Percentiles rank a stretch among this genome's conserved stretches.
These are phyloP conservation scores for Tholera decimalis DNA, from an alignment of 2,888 invertebrate species.

Conservation along the genomic window DNA sequence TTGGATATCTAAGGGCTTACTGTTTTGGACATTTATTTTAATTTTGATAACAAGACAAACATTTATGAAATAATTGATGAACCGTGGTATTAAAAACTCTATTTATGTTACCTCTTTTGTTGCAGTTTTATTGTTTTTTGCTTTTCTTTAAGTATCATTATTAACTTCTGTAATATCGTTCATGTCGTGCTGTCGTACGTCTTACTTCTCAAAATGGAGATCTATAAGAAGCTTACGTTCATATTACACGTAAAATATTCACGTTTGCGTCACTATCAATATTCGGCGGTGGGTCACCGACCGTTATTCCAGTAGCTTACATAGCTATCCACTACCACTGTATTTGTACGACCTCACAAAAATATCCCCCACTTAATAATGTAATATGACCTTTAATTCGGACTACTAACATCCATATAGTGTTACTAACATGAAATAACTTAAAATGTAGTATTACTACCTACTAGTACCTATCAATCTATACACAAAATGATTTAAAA, in stretches of 20 bases:
- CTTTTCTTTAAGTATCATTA: neutral
- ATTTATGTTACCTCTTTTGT: neutral
- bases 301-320: constrained; percentile 65
- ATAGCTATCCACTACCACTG: constrained; percentile 39
- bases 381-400: too few relatives aligned
- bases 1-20: neutral
- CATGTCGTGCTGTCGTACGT: neutral
- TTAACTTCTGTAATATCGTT: neutral
- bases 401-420: too few relatives aligned
- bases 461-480: too few relatives aligned
- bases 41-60: neutral
- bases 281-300: constrained; percentile 64
- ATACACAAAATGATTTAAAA: too few relatives aligned
- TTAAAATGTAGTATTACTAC: too few relatives aligned
- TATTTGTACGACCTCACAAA: constrained; percentile 24
- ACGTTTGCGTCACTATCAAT: constrained; percentile 64
- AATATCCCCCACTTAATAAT: neutral
- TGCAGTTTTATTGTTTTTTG: neutral
- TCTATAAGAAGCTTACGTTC: constrained; percentile 18
- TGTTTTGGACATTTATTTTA: neutral
- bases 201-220: constrained; percentile 26
- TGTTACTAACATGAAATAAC: too few relatives aligned
- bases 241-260: constrained; percentile 60
- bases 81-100: neutral
- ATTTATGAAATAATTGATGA: neutral